Evolutionary conservation across 2,113 vertebrate species (phyloP).

Genomic region (Oenanthe melanoleuca): DNA sequence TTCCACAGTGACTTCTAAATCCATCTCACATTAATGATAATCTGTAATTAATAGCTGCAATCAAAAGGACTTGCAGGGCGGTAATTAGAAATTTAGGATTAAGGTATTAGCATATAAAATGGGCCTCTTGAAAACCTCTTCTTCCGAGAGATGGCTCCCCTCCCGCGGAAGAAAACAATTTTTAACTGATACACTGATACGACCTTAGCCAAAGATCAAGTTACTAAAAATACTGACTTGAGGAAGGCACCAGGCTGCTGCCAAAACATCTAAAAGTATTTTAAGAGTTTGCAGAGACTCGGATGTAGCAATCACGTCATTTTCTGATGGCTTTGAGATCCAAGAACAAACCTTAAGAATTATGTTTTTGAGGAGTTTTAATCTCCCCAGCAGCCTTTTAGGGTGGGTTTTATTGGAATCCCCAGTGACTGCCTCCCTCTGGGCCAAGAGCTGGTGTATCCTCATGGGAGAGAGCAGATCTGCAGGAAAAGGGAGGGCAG

Average conservation of each 20-base stretch:
- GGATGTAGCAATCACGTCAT: rapidly evolving
- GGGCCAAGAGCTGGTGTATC: not conserved
- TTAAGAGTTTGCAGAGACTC: too few species aligned
- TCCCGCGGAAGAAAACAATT: not conserved
- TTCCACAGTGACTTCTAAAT: conserved; percentile 34
- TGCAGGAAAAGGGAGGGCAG: not conserved
- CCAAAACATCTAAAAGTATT: too few species aligned
- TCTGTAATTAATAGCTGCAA: conserved; percentile 54
- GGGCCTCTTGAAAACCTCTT: not conserved
- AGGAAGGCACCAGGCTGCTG: too few species aligned
- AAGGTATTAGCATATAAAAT: conserved; percentile 27
- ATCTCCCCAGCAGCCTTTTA: not conserved
- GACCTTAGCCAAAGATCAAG: not conserved
- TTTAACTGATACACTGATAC: not conserved
- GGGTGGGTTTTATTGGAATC: not conserved
- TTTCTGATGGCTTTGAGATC: not conserved
- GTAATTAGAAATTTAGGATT: conserved; percentile 57
- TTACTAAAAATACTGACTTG: too few species aligned
- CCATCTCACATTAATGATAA: conserved; percentile 17
- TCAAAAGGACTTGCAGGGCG: conserved; percentile 27
- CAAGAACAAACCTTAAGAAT: not conserved
- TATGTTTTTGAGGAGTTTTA: not conserved
- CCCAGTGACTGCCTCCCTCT: not conserved
- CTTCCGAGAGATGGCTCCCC: not conserved
- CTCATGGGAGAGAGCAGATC: not conserved